Evolutionary conservation across 1,140 invertebrate genomes (phyloP).

Genomic region (Mercenaria mercenaria): DNA sequence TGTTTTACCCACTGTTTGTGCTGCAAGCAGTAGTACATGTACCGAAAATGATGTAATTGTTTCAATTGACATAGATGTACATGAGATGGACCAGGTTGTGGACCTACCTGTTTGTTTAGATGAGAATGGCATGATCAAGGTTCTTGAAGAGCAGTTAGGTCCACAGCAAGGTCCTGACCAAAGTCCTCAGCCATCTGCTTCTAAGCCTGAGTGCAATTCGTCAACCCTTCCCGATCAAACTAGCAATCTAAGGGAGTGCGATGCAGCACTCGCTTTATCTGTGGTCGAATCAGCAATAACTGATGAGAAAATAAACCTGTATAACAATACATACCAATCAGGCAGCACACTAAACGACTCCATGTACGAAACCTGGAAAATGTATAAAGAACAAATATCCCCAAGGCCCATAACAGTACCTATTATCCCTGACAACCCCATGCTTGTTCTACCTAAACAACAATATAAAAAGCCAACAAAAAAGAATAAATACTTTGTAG

Average conservation of each 20-base stretch:
- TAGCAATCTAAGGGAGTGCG: neutral
- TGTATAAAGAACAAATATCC: neutral
- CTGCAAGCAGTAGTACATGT: too few relatives aligned
- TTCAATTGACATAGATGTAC: neutral
- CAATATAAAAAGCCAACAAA: neutral
- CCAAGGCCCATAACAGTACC: neutral
- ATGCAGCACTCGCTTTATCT: neutral
- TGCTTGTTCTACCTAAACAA: neutral
- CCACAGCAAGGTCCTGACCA: neutral
- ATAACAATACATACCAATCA: neutral
- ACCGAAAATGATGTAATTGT: neutral
- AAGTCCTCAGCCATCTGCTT: neutral
- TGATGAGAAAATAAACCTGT: neutral
- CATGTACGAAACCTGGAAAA: neutral
- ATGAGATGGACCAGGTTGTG: neutral
- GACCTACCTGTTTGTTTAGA: neutral
- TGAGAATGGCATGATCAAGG: neutral
- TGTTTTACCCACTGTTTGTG: too few relatives aligned
- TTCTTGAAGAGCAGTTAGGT: neutral
- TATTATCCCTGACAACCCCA: neutral
- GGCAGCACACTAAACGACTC: neutral
- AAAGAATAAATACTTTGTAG: neutral
- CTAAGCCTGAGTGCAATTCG: too few relatives aligned
- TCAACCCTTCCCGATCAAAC: too few relatives aligned
- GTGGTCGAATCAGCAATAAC: neutral